Evolutionary conservation across 2,797 vertebrate genomes (phyloP).

Genomic region (Buceros bicornis): DNA sequence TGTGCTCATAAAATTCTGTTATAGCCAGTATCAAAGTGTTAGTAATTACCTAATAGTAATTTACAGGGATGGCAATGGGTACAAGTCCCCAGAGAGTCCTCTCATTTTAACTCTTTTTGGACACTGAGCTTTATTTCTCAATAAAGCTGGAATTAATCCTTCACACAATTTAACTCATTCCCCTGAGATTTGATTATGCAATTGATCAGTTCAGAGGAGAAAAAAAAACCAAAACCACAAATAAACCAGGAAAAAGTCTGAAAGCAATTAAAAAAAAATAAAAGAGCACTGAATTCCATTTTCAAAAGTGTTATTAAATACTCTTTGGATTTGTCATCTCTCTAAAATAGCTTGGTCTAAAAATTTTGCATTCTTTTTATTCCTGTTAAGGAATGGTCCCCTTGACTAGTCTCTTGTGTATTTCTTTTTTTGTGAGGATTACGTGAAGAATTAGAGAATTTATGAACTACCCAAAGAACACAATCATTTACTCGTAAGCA

Average conservation of each 20-base stretch:
- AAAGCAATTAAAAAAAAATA: not conserved
- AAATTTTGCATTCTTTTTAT: not conserved
- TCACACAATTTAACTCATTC: not conserved
- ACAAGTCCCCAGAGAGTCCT: not conserved
- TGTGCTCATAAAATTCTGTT: not conserved
- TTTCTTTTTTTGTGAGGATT: not conserved
- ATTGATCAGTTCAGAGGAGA: not conserved
- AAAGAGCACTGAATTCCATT: not conserved
- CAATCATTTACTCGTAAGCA: not conserved
- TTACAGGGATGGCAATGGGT: not conserved
- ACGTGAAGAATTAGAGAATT: not conserved
- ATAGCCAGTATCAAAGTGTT: not conserved
- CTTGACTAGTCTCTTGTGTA: not conserved
- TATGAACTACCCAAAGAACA: not conserved
- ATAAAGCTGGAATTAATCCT: not conserved
- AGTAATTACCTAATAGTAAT: not conserved
- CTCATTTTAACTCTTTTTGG: not conserved
- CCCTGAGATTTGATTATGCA: not conserved
- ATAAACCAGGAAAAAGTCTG: not conserved
- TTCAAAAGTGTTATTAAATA: slow-evolving; percentile 22
- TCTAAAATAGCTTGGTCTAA: not conserved
- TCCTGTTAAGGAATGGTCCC: not conserved
- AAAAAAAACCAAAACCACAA: not conserved
- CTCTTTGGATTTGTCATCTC: not conserved
- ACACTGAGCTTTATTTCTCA: not conserved